phyloP scores from a whole-genome alignment of 1,140 invertebrate genomes.

The Sitophilus oryzae region DNA sequence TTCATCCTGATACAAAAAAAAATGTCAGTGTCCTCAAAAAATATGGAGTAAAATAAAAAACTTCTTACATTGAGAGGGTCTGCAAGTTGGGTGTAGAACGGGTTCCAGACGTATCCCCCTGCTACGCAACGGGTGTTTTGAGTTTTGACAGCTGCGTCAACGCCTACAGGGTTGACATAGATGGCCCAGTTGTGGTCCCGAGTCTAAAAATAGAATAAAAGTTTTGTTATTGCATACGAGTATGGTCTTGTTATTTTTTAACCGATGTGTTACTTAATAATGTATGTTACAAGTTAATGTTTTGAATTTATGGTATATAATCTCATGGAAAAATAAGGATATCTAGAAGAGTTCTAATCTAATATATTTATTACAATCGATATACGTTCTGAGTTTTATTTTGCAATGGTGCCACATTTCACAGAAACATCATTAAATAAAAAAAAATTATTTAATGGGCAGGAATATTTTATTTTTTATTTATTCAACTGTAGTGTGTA shows the following conservation, averaged over 20 bases:
- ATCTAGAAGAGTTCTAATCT: too few relatives aligned
- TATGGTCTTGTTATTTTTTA: too few relatives aligned
- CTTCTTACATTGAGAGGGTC: constrained; percentile 77
- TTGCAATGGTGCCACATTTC: too few relatives aligned
- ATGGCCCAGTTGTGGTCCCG: constrained; percentile 85
- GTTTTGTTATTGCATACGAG: too few relatives aligned
- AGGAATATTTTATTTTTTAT: neutral
- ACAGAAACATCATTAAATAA: too few relatives aligned
- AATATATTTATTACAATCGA: too few relatives aligned
- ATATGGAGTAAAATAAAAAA: neutral
- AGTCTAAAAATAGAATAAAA: too few relatives aligned
- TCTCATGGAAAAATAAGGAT: too few relatives aligned
- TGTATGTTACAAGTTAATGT: too few relatives aligned
- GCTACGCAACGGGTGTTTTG: constrained; percentile 78
- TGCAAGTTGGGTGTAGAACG: constrained; percentile 82
- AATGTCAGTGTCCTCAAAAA: neutral
- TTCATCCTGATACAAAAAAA: constrained; percentile 56
- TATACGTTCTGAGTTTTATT: too few relatives aligned
- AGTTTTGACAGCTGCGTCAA: constrained; percentile 79
- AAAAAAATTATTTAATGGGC: constrained; percentile 4
- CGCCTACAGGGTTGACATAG: constrained; percentile 88
- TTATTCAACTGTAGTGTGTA: neutral
- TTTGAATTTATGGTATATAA: too few relatives aligned
- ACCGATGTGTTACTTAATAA: too few relatives aligned
- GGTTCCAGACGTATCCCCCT: constrained; percentile 89